A percentile compares a stretch with the other conserved stretches of the same genome.
These are phyloP conservation scores for Ammodytes dubius DNA, from an alignment of 2,113 vertebrate genomes.

Conservation along the genomic window DNA sequence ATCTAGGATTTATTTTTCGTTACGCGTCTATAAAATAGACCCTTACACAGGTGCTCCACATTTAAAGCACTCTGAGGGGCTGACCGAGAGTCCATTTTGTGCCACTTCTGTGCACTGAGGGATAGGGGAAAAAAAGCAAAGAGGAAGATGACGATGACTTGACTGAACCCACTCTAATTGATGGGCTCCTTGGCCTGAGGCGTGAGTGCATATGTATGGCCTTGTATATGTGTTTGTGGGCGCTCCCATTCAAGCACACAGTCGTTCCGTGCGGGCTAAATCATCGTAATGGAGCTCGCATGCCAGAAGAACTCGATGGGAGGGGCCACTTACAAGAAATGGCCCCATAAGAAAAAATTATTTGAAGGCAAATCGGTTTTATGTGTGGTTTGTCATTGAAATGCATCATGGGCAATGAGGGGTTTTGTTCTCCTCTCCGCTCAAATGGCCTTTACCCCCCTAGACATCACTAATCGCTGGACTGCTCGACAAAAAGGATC, in stretches of 20 bases:
- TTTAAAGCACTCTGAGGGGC: constrained; percentile 56
- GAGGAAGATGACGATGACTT: constrained; percentile 65
- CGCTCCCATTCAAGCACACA: constrained; percentile 19
- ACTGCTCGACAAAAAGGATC: constrained; percentile 18
- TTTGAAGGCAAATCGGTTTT: constrained; percentile 61
- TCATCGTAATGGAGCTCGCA: constrained; percentile 69
- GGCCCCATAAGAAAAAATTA: constrained; percentile 59
- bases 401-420: constrained; percentile 44
- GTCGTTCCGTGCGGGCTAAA: constrained; percentile 47
- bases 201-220: constrained; percentile 1
- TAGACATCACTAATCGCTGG: constrained; percentile 29
- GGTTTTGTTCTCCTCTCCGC: constrained; percentile 42
- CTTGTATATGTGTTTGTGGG: neutral
- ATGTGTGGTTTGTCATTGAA: constrained; percentile 39
- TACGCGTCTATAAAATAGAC: constrained; percentile 37
- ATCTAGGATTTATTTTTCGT: constrained; percentile 50
- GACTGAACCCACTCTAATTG: constrained; percentile 74
- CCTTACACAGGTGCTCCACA: constrained; percentile 71
- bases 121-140: constrained; percentile 22
- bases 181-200: constrained; percentile 64
- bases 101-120: constrained; percentile 55
- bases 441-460: constrained; percentile 24
- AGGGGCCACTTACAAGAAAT: constrained; percentile 63
- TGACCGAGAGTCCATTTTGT: constrained; percentile 51
- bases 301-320: constrained; percentile 49